A percentile compares a stretch with the other conserved stretches of the same genome.
These are phyloP conservation scores for Patiria miniata DNA, from an alignment of 35 echinoderm and acorn worm genomes.

Conservation along the genomic window DNA sequence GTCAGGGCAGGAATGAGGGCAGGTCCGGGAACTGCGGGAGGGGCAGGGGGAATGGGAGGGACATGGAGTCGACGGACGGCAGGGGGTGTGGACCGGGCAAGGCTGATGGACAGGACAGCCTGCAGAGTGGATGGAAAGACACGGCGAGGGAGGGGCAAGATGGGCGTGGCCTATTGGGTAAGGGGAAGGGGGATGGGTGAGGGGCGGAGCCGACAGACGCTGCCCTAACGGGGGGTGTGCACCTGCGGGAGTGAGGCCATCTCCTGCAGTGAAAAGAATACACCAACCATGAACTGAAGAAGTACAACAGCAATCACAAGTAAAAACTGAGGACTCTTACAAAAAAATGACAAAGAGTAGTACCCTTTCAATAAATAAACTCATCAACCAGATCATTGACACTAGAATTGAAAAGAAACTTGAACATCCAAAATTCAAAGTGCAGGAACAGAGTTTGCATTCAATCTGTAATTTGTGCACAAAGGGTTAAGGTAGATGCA, in stretches of 20 bases:
- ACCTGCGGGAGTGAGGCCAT: neutral
- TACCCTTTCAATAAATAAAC: no score
- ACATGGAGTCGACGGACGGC: constrained; percentile 48
- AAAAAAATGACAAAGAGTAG: no score
- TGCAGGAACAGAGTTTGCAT: no score
- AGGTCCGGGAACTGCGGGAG: constrained; percentile 43
- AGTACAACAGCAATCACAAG: neutral
- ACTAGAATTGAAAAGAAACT: no score
- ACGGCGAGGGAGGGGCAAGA: constrained; percentile 66
- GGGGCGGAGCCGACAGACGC: constrained; percentile 88
- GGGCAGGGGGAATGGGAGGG: constrained; percentile 75
- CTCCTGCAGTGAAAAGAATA: constrained; percentile 7
- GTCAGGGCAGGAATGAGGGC: constrained; percentile 61
- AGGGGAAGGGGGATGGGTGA: constrained; percentile 58
- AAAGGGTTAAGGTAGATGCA: no score
- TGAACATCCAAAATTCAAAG: no score
- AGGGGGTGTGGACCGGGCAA: constrained; percentile 77
- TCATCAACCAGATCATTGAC: no score
- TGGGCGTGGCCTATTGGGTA: constrained; percentile 31
- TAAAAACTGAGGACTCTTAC: neutral
- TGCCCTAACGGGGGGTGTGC: constrained; percentile 82
- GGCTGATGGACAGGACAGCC: constrained; percentile 70
- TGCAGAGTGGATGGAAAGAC: constrained; percentile 59
- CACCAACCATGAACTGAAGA: neutral
- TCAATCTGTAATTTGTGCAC: no score